These are phyloP conservation scores for Hozukius guyotensis DNA, from an alignment of 2,797 vertebrate species.

Conservation along the genomic window DNA sequence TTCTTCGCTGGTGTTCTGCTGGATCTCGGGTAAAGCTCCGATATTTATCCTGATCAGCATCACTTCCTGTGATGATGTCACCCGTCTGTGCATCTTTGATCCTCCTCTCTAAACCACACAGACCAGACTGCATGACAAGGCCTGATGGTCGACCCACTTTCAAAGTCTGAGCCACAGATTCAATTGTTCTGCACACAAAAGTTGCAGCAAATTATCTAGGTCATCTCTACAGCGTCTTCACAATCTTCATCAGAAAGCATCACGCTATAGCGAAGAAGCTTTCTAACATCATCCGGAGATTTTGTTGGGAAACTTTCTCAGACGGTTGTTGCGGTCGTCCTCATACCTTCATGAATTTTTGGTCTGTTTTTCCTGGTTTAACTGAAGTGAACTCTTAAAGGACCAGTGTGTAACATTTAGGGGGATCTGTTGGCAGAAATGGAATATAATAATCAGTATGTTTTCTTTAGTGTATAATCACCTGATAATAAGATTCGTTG, in stretches of 20 bases:
- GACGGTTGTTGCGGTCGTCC: neutral
- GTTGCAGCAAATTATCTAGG: slow-evolving; percentile 49
- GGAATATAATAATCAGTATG: too few relatives aligned
- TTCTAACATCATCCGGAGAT: neutral
- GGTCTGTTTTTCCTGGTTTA: neutral
- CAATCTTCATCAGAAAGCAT: neutral
- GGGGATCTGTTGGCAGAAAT: too few relatives aligned
- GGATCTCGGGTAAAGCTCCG: neutral
- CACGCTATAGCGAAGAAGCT: neutral
- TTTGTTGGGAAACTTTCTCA: neutral
- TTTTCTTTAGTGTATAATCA: too few relatives aligned
- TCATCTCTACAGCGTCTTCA: neutral
- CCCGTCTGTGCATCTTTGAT: slow-evolving; percentile 17
- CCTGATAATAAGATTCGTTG: too few relatives aligned
- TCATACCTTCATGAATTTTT: neutral
- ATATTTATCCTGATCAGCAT: slow-evolving; percentile 38
- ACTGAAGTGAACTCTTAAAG: neutral
- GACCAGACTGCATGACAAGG: neutral
- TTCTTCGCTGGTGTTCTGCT: slow-evolving; percentile 20
- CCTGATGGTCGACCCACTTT: slow-evolving; percentile 50
- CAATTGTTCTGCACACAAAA: slow-evolving; percentile 1
- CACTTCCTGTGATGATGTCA: slow-evolving; percentile 52
- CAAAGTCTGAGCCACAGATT: neutral
- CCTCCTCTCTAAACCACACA: slow-evolving; percentile 38
- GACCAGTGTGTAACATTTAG: too few relatives aligned